Base-by-base conservation (phyloP, 1,140 invertebrate species). In the Bombus turneri region DNA sequence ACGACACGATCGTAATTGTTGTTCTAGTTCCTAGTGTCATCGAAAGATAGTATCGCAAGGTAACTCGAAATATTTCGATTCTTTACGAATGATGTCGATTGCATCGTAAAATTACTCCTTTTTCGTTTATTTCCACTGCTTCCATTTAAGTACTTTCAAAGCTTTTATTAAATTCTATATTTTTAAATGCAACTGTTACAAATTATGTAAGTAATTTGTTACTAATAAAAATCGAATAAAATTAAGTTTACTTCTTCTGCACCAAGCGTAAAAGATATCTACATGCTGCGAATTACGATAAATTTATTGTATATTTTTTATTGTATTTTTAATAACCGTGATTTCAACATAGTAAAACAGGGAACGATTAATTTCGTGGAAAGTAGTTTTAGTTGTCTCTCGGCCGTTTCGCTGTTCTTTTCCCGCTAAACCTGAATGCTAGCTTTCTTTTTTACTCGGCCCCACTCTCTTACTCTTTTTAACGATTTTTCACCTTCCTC, bases 21-120 rank as follows among this genome's bases (percentile, higher is more conserved):
- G 69, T 86, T 88, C 79, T 85, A 88, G 88, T 88, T 91, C 76
- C 87, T 31, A 72, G 71, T 64, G 71, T 82, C 73, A 59, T 80
- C 31, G 25, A 22, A 79, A 47, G 37, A 73, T 28, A 15, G 28
- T 41, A 6, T 53, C 13, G 13, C 22, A 8, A 34, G 22, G 12
- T 34, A 74, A 39, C 53, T 68, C 53, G n/a, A 73, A 71, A 66
- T 39, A 12, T 43, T 74, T 41, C 31, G 18, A 34, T 5, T 5
- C 43, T 68, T 68, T 34, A 34, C 71, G 15, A 75, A 64, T 64
- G 41, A 28, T 31, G 12, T 25, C 28, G 43, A 82, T 82, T 75
- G 39, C 43, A 57, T n/a, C 22, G 12, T 81, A 57, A 81, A 72
- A 41, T 62, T 62, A 62, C 18, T 9, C 10, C 25, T 12, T 28